A percentile compares a stretch with the other conserved stretches of the same genome.
phyloP scores from a whole-genome alignment of 2,888 invertebrate species.

The Entomobrya multifasciata region DNA sequence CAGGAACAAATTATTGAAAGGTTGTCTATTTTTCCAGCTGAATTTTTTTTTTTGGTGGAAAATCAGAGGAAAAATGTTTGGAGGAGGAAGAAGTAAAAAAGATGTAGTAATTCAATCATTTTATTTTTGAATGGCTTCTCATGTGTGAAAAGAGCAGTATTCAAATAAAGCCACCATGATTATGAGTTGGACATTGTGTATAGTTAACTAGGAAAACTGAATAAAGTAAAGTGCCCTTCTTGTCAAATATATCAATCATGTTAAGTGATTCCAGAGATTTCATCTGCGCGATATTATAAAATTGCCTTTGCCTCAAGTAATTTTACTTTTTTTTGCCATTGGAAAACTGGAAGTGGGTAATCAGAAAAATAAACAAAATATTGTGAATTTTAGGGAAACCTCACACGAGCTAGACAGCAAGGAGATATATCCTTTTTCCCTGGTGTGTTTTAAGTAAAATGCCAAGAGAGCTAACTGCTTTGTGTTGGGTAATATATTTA shows the following conservation, averaged over 20 bases:
- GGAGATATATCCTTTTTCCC: slow-evolving; percentile 10
- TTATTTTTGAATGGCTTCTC: neutral
- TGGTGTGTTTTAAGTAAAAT: slow-evolving; percentile 2
- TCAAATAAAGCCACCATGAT: too few species aligned
- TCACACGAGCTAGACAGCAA: neutral
- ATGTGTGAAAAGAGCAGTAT: neutral
- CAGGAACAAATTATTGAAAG: too few species aligned
- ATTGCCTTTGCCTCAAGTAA: too few species aligned
- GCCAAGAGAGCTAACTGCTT: neutral
- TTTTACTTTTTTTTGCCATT: too few species aligned
- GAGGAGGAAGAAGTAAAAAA: neutral
- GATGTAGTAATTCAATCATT: neutral
- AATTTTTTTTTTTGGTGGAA: neutral
- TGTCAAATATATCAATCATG: slow-evolving; percentile 34
- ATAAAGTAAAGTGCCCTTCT: neutral
- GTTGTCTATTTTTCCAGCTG: too few species aligned
- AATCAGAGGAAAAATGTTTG: neutral
- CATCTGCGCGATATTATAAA: too few species aligned
- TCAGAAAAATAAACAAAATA: slow-evolving; percentile 15
- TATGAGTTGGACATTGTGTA: too few species aligned
- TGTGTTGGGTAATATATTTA: neutral
- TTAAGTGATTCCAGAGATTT: neutral
- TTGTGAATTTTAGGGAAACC: slow-evolving; percentile 11
- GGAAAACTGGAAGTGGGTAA: neutral
- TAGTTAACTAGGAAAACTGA: neutral